phyloP scores from a whole-genome alignment of 2,797 vertebrate species.

The Eremophila alpestris region DNA sequence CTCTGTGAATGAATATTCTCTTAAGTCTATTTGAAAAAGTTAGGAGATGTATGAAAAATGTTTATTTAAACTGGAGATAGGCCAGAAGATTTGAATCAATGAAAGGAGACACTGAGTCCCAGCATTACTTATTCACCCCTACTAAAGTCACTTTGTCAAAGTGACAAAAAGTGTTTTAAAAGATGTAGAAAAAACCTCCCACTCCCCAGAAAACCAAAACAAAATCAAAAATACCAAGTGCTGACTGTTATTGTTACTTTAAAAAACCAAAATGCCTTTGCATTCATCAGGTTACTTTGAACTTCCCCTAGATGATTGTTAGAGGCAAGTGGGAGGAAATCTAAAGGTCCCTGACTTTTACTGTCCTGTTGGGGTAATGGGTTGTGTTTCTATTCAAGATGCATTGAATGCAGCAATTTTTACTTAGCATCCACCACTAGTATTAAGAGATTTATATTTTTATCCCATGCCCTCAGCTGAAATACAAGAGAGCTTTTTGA shows the following conservation, averaged over 20 bases:
- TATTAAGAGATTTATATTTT: conserved; percentile 16
- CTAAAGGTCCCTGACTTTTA: background rate
- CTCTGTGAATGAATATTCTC: background rate
- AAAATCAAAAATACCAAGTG: background rate
- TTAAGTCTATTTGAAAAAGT: background rate
- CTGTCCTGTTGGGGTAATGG: background rate
- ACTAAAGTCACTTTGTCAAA: background rate
- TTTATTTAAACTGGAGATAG: background rate
- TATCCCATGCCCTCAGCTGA: conserved; percentile 1
- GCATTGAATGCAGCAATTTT: background rate
- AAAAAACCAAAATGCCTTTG: background rate
- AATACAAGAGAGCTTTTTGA: conserved; percentile 4
- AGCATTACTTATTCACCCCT: background rate
- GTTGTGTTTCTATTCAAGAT: background rate
- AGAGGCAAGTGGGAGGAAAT: background rate
- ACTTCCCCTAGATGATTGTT: background rate
- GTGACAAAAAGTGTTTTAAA: background rate
- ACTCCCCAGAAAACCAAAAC: too few relatives aligned
- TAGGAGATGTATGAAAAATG: background rate
- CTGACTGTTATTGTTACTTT: background rate
- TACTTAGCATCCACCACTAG: background rate
- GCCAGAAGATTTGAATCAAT: background rate
- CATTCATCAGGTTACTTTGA: background rate
- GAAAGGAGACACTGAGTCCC: background rate
- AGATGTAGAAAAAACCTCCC: background rate